phyloP scores from a whole-genome alignment of 2,888 invertebrate species.

The Drosophila sordidula region DNA sequence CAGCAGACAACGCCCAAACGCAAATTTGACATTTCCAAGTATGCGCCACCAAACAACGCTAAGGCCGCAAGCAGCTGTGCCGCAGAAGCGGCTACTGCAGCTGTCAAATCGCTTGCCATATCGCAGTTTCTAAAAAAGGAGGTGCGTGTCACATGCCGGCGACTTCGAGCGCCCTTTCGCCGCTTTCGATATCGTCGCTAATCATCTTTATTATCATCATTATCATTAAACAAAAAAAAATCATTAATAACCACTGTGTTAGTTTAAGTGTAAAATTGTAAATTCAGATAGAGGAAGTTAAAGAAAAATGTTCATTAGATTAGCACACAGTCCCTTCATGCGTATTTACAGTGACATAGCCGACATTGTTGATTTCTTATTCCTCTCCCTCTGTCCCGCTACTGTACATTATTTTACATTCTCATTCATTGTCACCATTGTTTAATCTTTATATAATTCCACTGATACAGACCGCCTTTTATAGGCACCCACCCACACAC shows the following conservation, averaged over 20 bases:
- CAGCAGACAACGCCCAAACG: constrained; percentile 72
- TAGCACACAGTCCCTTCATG: constrained; percentile 25
- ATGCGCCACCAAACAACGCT: constrained; percentile 75
- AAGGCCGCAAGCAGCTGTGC: constrained; percentile 75
- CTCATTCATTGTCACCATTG: constrained; percentile 14
- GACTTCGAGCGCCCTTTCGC: constrained; percentile 82
- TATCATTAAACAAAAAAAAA: constrained; percentile 13
- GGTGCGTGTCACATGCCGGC: constrained; percentile 83
- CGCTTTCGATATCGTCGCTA: constrained; percentile 84
- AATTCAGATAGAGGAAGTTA: constrained; percentile 22
- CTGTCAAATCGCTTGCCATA: constrained; percentile 81
- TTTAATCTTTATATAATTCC: constrained; percentile 1
- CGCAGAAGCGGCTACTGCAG: constrained; percentile 81
- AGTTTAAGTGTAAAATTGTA: constrained; percentile 46
- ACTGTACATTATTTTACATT: constrained; percentile 41
- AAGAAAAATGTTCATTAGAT: constrained; percentile 22
- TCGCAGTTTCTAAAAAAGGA: constrained; percentile 83
- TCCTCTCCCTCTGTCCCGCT: neutral
- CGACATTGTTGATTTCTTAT: neutral
- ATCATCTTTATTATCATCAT: constrained; percentile 48
- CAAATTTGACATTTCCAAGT: constrained; percentile 81
- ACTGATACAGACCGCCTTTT: constrained; percentile 1
- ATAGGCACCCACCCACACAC: constrained; percentile 21
- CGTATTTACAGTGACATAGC: constrained; percentile 1
- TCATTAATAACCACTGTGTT: constrained; percentile 29